These are phyloP conservation scores for Idaea dimidiata DNA, from an alignment of 2,888 invertebrate species.

Conservation along the genomic window DNA sequence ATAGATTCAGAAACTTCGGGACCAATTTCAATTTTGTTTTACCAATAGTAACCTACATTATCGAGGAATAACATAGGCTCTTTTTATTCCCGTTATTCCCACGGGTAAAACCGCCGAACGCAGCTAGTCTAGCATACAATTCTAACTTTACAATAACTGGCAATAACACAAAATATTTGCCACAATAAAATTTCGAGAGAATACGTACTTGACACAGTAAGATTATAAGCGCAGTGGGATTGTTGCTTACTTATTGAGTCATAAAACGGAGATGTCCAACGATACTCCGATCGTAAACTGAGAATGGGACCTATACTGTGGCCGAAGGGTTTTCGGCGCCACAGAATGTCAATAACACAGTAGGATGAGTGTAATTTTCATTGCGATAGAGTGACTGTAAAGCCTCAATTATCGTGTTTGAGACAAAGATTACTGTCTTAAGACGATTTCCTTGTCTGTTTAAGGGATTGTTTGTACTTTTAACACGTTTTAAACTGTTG, in stretches of 20 bases:
- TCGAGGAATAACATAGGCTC: too few species aligned
- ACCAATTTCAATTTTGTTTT: too few species aligned
- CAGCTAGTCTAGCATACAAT: too few species aligned
- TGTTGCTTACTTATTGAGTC: constrained; percentile 27
- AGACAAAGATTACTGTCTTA: not conserved
- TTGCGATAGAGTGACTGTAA: not conserved
- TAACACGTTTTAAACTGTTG: not conserved
- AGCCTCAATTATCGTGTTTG: not conserved
- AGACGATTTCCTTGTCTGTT: not conserved
- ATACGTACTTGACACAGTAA: not conserved
- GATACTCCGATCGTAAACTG: constrained; percentile 21
- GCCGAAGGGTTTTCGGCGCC: constrained; percentile 4
- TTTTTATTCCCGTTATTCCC: too few species aligned
- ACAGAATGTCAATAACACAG: not conserved
- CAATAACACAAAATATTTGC: too few species aligned
- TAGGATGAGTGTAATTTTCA: not conserved
- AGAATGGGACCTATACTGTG: constrained; percentile 17
- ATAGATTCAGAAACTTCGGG: too few species aligned
- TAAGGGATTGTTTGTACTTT: not conserved
- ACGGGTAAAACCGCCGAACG: too few species aligned
- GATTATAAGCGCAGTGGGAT: not conserved
- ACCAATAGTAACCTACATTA: too few species aligned
- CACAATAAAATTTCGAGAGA: not conserved
- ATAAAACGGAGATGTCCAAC: constrained; percentile 22
- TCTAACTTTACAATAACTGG: too few species aligned